Conservation (phyloP, 1,140 invertebrate genomes). For the Rhagoletis zephyria region DNA sequence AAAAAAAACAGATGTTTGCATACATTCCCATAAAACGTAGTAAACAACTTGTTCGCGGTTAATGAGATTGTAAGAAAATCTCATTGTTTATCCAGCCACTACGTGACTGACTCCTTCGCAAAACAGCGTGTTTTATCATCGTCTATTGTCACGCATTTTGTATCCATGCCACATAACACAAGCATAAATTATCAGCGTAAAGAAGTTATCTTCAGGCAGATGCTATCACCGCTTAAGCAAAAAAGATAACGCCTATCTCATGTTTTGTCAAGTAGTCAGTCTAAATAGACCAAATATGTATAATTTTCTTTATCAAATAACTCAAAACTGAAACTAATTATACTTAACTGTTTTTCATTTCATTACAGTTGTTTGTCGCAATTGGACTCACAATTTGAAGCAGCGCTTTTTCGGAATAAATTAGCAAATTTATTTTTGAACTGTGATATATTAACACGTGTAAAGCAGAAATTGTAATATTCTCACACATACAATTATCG, state of each 20-base stretch:
- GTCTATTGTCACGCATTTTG: neutral
- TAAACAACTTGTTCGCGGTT: too few species aligned
- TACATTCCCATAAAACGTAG: too few species aligned
- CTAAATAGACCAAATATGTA: neutral
- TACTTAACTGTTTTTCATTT: neutral
- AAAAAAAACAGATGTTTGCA: too few species aligned
- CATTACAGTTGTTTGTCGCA: slow-evolving; percentile 39
- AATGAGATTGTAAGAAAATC: neutral
- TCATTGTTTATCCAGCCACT: neutral
- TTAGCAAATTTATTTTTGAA: slow-evolving; percentile 31
- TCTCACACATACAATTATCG: neutral
- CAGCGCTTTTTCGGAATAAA: slow-evolving; percentile 1
- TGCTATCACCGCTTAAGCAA: slow-evolving; percentile 5
- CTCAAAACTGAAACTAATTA: neutral
- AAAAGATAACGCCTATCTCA: neutral
- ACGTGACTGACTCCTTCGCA: slow-evolving; percentile 23
- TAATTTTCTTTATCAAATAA: neutral
- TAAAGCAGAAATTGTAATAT: neutral
- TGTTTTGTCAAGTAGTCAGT: neutral
- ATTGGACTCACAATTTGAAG: slow-evolving; percentile 8
- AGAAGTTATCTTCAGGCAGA: slow-evolving; percentile 8
- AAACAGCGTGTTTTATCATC: neutral
- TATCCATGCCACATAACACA: neutral
- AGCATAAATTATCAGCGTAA: neutral
- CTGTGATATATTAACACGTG: slow-evolving; percentile 14